Base-by-base conservation (phyloP, 2,888 invertebrate genomes). In the Oligia fasciuncula region DNA sequence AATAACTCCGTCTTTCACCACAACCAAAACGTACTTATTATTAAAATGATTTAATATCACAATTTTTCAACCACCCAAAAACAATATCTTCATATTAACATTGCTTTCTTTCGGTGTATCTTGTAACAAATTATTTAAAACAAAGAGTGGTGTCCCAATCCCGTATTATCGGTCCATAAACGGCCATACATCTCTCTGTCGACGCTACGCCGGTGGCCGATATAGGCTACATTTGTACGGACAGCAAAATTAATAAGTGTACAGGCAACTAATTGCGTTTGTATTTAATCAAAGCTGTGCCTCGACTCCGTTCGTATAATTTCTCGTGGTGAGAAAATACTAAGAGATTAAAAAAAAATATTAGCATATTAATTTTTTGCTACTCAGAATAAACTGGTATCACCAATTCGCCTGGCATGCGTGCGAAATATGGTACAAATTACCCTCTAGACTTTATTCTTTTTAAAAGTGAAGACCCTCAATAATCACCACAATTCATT, bases 61-160 rank as follows among this genome's bases (percentile, higher is more conserved):
- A 40, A 81, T 84, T 70, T 82, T 72, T 87, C 76, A 87, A 76
- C 51, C 4, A 66, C 17, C 66, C 62, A 29, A 80, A 85, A 84
- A 87, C 82, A 89, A 84, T 79, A 81, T 85, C 80, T 75, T 83
- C 57, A 73, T 83, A 79, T 79, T 66, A 80, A 78, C 76, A 71
- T 77, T 35, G 77, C 67, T 70, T 68, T 19, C 72, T 84, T 83
- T 85, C 77, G 65, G 60, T 49, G 49, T 74, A 84, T 89, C 85
- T 82, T 79, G 81, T 85, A 88, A 85, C 81, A 84, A 87, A 87
- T 88, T 85, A 82, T 84, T 89, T 70, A 86, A 86, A 85, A 86
- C 77, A 80, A 80, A 83, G 79, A 80, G 65, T 68, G 66, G 78
- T 85, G 76, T 84, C 76, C 80, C 82, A 80, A 82, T 86, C 68